Evolutionary conservation across 2,797 vertebrate genomes (phyloP).

Genomic region (Rhabdophis nuchalis): DNA sequence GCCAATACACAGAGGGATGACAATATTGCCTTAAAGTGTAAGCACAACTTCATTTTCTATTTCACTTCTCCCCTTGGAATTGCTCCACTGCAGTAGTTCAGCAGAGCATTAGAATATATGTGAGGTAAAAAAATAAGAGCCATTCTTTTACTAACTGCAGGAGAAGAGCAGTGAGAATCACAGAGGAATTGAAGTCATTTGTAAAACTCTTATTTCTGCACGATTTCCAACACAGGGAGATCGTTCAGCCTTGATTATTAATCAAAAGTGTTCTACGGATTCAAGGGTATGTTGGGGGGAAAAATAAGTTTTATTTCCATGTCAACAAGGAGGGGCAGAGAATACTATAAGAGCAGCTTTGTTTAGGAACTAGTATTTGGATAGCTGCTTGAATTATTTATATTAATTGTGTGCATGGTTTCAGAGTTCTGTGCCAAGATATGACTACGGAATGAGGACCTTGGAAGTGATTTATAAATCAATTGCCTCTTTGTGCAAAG

Average conservation of each 20-base stretch:
- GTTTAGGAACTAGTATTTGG: background rate
- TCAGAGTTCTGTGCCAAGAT: background rate
- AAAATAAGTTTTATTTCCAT: conserved; percentile 13
- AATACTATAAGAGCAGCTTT: conserved; percentile 1
- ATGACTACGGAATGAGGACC: conserved; percentile 1
- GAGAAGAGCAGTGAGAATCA: conserved; percentile 6
- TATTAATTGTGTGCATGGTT: background rate
- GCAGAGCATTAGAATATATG: background rate
- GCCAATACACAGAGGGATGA: background rate
- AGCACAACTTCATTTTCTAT: background rate
- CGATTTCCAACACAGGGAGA: conserved; percentile 21
- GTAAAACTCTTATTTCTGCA: conserved; percentile 20
- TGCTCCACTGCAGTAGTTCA: background rate
- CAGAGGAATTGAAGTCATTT: conserved; percentile 16
- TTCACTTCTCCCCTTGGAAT: background rate
- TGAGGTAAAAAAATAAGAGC: conserved; percentile 1
- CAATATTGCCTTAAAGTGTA: background rate
- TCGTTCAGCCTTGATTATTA: conserved; percentile 32
- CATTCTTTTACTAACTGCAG: background rate
- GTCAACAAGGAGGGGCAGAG: conserved; percentile 8
- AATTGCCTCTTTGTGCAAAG: conserved; percentile 11
- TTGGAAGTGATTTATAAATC: conserved; percentile 10
- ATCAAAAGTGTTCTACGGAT: conserved; percentile 18
- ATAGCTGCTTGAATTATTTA: conserved; percentile 13
- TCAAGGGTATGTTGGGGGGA: background rate